These are phyloP conservation scores for Yoshiicerus persimilis DNA, from an alignment of 1,140 invertebrate genomes.

Conservation along the genomic window DNA sequence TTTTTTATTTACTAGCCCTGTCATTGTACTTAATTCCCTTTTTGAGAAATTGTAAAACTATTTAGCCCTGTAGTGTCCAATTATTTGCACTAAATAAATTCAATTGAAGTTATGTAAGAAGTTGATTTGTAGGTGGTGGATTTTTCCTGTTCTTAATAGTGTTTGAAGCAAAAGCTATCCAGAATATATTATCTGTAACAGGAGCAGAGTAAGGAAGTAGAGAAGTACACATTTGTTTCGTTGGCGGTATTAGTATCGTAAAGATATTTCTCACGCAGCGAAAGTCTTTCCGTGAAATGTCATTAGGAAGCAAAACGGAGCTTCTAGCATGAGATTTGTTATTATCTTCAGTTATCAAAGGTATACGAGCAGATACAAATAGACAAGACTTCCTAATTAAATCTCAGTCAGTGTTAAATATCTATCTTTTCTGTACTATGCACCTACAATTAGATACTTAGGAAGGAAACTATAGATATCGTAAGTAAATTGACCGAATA, in stretches of 20 bases:
- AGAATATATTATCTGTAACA: neutral
- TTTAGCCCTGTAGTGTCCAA: no score
- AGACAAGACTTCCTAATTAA: conserved; percentile 4
- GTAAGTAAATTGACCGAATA: neutral
- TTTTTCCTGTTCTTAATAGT: no score
- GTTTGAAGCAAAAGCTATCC: no score
- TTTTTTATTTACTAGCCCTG: no score
- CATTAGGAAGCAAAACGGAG: neutral
- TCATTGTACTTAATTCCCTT: no score
- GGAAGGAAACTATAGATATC: neutral
- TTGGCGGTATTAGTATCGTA: neutral
- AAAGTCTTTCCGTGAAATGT: neutral
- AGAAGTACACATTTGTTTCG: neutral
- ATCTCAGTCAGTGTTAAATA: conserved; percentile 1
- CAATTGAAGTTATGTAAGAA: no score
- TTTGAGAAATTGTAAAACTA: no score
- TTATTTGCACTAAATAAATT: no score
- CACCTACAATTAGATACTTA: neutral
- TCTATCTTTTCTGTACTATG: neutral
- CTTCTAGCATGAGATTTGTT: neutral
- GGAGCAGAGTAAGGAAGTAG: neutral
- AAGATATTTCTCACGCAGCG: neutral
- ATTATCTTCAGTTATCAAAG: neutral
- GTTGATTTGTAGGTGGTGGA: no score
- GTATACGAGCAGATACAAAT: neutral